These are phyloP conservation scores for Invenusta paracnida DNA, from an alignment of 2,888 invertebrate genomes.

Conservation along the genomic window DNA sequence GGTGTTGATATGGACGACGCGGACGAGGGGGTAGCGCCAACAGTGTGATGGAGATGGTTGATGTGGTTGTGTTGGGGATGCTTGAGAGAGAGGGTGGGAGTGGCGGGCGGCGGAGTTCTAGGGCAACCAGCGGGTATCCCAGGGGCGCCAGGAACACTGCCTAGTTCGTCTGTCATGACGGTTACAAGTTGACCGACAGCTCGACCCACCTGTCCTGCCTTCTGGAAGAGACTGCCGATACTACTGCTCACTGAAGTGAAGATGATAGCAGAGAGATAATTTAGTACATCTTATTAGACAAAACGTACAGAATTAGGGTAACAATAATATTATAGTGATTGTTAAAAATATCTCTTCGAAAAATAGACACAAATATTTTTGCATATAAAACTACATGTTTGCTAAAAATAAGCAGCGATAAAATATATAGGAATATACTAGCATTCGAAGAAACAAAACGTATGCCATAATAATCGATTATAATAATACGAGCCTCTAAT, in stretches of 20 bases:
- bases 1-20: too few relatives aligned
- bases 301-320: background rate
- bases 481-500: too few relatives aligned
- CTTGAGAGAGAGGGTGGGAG: background rate
- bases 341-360: background rate
- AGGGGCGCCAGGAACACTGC: background rate
- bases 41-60: too few relatives aligned
- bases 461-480: too few relatives aligned
- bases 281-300: background rate
- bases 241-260: conserved; percentile 16
- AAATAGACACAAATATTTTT: background rate
- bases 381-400: too few relatives aligned
- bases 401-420: too few relatives aligned
- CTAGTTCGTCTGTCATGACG: conserved; percentile 41
- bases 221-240: conserved; percentile 39
- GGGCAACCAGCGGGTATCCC: background rate
- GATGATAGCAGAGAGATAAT: background rate
- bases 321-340: too few relatives aligned
- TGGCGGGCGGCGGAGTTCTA: background rate
- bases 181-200: conserved; percentile 40
- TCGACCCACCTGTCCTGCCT: conserved; percentile 40
- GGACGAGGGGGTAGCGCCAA: too few relatives aligned
- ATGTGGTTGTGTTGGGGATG: too few relatives aligned
- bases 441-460: too few relatives aligned
- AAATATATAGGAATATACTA: too few relatives aligned